phyloP scores from a whole-genome alignment of 2,797 vertebrate species.

The Lithobates pipiens region DNA sequence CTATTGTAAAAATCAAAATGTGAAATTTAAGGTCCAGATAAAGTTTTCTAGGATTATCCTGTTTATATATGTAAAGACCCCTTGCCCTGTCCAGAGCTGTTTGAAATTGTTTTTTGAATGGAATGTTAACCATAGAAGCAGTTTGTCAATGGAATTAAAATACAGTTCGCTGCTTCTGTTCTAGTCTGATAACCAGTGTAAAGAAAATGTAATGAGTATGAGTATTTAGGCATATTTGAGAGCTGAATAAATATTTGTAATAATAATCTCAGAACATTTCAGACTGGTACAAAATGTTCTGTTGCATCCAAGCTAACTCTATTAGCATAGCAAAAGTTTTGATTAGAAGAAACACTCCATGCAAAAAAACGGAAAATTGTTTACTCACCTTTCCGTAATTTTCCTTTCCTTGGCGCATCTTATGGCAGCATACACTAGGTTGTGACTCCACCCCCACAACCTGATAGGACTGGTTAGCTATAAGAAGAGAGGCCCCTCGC shows the following conservation, averaged over 20 bases:
- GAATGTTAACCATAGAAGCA: slow-evolving; percentile 58
- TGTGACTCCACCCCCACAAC: too few relatives aligned
- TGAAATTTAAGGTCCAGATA: neutral
- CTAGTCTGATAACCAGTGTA: slow-evolving; percentile 64
- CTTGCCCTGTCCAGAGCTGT: neutral
- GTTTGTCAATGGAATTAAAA: slow-evolving; percentile 66
- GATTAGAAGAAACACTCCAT: too few relatives aligned
- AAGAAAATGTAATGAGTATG: slow-evolving; percentile 38
- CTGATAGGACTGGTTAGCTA: too few relatives aligned
- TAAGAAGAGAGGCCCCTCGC: too few relatives aligned
- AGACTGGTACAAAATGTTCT: slow-evolving; percentile 57
- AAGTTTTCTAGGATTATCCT: slow-evolving; percentile 3
- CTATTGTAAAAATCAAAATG: neutral
- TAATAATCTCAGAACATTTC: slow-evolving; percentile 58
- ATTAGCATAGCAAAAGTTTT: slow-evolving; percentile 34
- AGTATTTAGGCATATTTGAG: slow-evolving; percentile 14
- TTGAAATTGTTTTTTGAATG: slow-evolving; percentile 1
- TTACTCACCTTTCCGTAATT: too few relatives aligned
- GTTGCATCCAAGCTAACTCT: slow-evolving; percentile 56
- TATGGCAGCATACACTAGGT: too few relatives aligned
- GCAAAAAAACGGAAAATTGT: too few relatives aligned
- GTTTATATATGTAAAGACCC: slow-evolving; percentile 1
- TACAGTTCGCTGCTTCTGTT: slow-evolving; percentile 58
- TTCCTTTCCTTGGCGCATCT: too few relatives aligned
- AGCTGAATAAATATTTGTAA: slow-evolving; percentile 17